phyloP scores from a whole-genome alignment of 2,888 invertebrate genomes.

The Drosophila affinis region DNA sequence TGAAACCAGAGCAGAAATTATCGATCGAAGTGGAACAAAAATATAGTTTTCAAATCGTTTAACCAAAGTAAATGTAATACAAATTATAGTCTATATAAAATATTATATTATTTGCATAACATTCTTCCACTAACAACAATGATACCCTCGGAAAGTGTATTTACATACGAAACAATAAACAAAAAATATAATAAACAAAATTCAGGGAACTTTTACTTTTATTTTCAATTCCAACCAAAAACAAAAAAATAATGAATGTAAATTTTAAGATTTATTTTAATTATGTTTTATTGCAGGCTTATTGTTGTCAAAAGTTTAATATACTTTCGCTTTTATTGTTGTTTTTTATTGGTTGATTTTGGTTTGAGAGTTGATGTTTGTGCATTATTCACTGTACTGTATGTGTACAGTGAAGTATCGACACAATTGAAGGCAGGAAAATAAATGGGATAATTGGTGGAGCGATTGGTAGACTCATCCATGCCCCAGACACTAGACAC shows the following conservation, averaged over 20 bases:
- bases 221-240: slow-evolving; percentile 1
- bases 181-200: not conserved
- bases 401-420: slow-evolving; percentile 22
- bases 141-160: not conserved
- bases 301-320: slow-evolving; percentile 34
- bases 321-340: slow-evolving; percentile 69
- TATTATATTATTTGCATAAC: too few relatives aligned
- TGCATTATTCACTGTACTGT: slow-evolving; percentile 33
- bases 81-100: not conserved
- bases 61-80: not conserved
- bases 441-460: too few relatives aligned
- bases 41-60: not conserved
- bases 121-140: too few relatives aligned
- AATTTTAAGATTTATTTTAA: not conserved
- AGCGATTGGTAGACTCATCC: not conserved
- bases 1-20: not conserved
- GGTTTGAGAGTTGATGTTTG: slow-evolving; percentile 53
- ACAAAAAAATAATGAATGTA: not conserved
- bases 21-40: slow-evolving; percentile 10
- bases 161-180: too few relatives aligned
- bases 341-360: slow-evolving; percentile 14
- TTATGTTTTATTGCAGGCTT: slow-evolving; percentile 15
- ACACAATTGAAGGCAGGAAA: not conserved
- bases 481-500: not conserved
- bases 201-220: not conserved